Evolutionary conservation across 2,888 invertebrate genomes (phyloP), one percentile per base, ranked within the genome.

Genomic region (Choristoneura rosaceana): DNA sequence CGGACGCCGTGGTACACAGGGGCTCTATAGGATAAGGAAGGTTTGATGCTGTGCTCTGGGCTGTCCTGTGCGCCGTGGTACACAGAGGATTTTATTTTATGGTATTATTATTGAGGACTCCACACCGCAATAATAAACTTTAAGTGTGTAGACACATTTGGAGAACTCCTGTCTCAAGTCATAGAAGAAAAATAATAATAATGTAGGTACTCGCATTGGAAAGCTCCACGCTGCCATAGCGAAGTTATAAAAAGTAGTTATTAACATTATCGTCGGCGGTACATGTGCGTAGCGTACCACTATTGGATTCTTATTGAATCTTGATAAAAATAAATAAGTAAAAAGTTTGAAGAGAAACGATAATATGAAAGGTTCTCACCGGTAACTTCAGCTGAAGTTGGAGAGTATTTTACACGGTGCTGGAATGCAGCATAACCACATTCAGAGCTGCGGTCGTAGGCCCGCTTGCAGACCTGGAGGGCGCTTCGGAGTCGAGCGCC

Each of bases 11-110:
- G 61, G 61, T 61, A 41, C 43, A 60, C 38, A 4, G 33, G 14
- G 12, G 60, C 34, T 38, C 38, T 41, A 41, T 60, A 34, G 60
- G 60, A 60, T 38, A 12, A 41, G 41, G 41, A 8, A 45, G 45
- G 45, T 45, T 45, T 45, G 45, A 45, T 45, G 45, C 45, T 45
- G 45, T 45, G 45, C 45, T 45, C 14, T 45, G 12, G 45, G 45
- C 45, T 10, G 45, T 45, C 45, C 15, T 33, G 34, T 55, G 38
- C 71, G 71, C 71, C 66, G 71, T 61, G 71, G 66, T 70, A 63
- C 69, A 69, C 69, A 62, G 69, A 47, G 69, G 69, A 69, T n/a
- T n/a, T n/a, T n/a, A n/a, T n/a, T n/a, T n/a, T n/a, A n/a, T n/a
- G n/a, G n/a, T n/a, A n/a, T n/a, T n/a, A 15, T 50, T 5, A 50